Base-by-base conservation (phyloP, 2,113 vertebrate species). In the Pleuronectes platessa region DNA sequence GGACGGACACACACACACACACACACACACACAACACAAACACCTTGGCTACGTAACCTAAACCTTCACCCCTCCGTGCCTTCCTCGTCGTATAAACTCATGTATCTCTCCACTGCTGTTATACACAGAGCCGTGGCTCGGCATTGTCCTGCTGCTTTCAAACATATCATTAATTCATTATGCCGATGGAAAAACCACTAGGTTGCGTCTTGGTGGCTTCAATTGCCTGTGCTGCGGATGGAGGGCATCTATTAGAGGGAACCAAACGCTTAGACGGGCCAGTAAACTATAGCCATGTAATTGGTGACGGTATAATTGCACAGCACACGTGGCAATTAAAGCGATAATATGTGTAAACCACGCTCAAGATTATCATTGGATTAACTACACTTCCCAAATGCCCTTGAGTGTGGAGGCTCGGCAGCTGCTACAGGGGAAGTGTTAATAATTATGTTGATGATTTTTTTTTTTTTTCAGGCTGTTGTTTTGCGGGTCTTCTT, bases 381-480 rank as follows among this genome's bases (percentile, higher is more conserved):
- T 91, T 92, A 92, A 90, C 88, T 79, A 91, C 86, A 90, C 89
- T 88, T 89, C 76, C 79, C 74, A 89, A 89, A 90, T 90, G 84
- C 88, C 90, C 86, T 45, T 68, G 84, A 90, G 91, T 85, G 75
- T 47, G 47, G 79, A 37, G 59, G 71, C 73, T 86, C 89, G 88
- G 82, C 92, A 93, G 92, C 90, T 93, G 90, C 86, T 89, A 79
- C 51, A 62, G 62, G 65, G 75, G 78, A 79, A 80, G 72, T 58
- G 75, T 83, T 90, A 27, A 77, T 89, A 86, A 93, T 87, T 88
- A 89, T 82, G 74, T 26, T 51, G 68, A 84, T 24, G 65, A 76
- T 83, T 87, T 83, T 72, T 17, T 49, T 47, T 47, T 17, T 49
- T 51, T 51, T 18, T 51, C 73, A 67, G 74, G 69, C 61, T 53